Base-by-base conservation (phyloP, 1,140 invertebrate genomes). In the Pseudachorutes palmiensis region DNA sequence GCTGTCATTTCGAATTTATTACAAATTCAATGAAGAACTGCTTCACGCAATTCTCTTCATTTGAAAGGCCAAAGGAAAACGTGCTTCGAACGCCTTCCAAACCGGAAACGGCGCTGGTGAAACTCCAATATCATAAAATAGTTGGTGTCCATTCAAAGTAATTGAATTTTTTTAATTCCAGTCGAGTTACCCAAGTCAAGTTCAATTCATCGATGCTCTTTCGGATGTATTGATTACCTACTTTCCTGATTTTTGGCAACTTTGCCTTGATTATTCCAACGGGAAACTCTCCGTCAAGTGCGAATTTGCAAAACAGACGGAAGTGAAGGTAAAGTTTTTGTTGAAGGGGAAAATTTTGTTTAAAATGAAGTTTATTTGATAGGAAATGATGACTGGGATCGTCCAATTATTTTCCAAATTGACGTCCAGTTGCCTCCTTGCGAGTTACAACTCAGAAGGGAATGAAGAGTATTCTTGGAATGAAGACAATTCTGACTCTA, bases 261-360 rank as follows among this genome's bases (percentile, higher is more conserved):
- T 96, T 1, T 91, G 92, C 1, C 90, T 93, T 76, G 85, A 88
- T 61, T 96, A 95, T 79, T 92, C 95, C 75, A 87, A 85, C 16
- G 90, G 89, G 1, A 90, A 93, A 74, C 76, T 95, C 14, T 82
- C 87, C 70, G 84, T 87, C 1, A 83, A 85, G 65, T 84, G 88
- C 49, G 84, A 90, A 76, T 79, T 81, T 1, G 83, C 83, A 36
- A 87, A 88, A 75, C 85, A 88, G 75, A 77, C 80, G 41, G 82
- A 85, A 70, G 89, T 88, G 72, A 89, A 89, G 80, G 86, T 87
- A 75, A 71, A n/a, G n/a, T n/a, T n/a, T n/a, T n/a, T n/a, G n/a
- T n/a, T n/a, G n/a, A n/a, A n/a, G n/a, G n/a, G n/a, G 66, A 33
- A 66, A 62, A 29, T 16, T 62, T 22, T 62, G 65, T 67, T 41